Evolutionary conservation across 2,888 invertebrate genomes (phyloP), one percentile per base, ranked within the genome.

Genomic region (Pachliopta kotzebuea): DNA sequence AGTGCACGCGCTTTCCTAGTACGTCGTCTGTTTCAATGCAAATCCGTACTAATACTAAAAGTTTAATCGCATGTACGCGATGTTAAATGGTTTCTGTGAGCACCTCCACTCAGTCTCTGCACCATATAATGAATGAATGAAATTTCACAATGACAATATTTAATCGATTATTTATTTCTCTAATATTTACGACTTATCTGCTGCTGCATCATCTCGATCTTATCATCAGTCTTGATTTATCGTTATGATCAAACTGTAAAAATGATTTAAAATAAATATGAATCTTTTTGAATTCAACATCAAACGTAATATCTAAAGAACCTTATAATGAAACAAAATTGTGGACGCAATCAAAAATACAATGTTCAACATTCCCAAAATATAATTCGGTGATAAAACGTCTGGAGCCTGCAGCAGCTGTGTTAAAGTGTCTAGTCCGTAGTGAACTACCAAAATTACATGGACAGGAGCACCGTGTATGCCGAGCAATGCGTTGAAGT

Each of bases 281-380:
- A 31, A 37, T 37, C 14, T 14, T 4, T 26, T 37, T 14, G 11
- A 37, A 37, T 3, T 14, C 0, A 31, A 37, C 37, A 1, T 11
- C 14, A 37, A 37, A 37, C 14, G 37, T 37, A 11, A 9, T 9
- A 42, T 11, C 17, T 18, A 9, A 17, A 9, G 18, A 45, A n/a
- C 45, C 4, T n/a, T 45, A 18, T 45, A 9, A n/a, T 45, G 45
- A 45, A 4, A 7, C 14, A 18, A n/a, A 45, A 45, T 18, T 14
- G 45, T 45, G 0, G n/a, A 18, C 45, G 45, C 18, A 45, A 45
- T 45, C 45, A n/a, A n/a, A 45, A 45, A 45, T n/a, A n/a, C n/a
- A 53, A 56, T 31, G 49, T 62, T 50, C 62, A 50, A 49, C 26
- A 50, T 62, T 29, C 31, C 7, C 23, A 56, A 56, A 56, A 62